Evolutionary conservation across 2,888 invertebrate genomes (phyloP).

Genomic region (Panopea generosa): DNA sequence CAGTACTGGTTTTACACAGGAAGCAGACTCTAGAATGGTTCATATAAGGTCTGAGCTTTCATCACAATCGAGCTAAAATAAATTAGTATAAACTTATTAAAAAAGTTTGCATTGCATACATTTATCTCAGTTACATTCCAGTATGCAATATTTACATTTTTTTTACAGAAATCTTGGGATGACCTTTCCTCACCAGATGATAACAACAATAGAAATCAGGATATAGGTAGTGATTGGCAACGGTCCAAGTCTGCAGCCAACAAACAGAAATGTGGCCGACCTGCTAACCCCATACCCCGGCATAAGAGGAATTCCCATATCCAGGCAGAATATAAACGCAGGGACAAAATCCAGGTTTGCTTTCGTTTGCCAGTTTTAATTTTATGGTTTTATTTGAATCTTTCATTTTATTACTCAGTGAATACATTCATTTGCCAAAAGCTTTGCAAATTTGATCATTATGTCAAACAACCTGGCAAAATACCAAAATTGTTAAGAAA

Average conservation of each 20-base stretch:
- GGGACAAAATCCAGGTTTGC: conserved; percentile 83
- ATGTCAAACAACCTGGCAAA: too few relatives aligned
- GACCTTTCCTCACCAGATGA: conserved; percentile 35
- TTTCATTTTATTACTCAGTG: background rate
- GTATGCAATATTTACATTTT: too few relatives aligned
- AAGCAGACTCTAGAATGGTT: too few relatives aligned
- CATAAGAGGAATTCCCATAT: conserved; percentile 84
- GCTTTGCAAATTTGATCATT: too few relatives aligned
- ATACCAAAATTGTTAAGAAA: too few relatives aligned
- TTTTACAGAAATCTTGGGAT: conserved; percentile 31
- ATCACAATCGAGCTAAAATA: too few relatives aligned
- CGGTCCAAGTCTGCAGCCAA: background rate
- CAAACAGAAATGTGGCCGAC: conserved; percentile 73
- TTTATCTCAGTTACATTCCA: too few relatives aligned
- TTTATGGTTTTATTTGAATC: background rate
- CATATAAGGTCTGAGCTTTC: too few relatives aligned
- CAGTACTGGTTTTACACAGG: too few relatives aligned
- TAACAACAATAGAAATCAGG: conserved; percentile 41
- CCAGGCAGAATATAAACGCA: conserved; percentile 81
- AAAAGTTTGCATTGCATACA: too few relatives aligned
- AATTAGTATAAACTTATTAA: too few relatives aligned
- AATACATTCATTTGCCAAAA: too few relatives aligned
- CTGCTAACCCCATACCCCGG: conserved; percentile 80
- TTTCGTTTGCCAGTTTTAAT: conserved; percentile 13
- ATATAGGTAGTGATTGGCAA: conserved; percentile 1